A percentile compares a stretch with the other conserved stretches of the same genome.
Evolutionary conservation across 2,113 vertebrate genomes (phyloP).

Genomic region (Melanerpes aurifrons): DNA sequence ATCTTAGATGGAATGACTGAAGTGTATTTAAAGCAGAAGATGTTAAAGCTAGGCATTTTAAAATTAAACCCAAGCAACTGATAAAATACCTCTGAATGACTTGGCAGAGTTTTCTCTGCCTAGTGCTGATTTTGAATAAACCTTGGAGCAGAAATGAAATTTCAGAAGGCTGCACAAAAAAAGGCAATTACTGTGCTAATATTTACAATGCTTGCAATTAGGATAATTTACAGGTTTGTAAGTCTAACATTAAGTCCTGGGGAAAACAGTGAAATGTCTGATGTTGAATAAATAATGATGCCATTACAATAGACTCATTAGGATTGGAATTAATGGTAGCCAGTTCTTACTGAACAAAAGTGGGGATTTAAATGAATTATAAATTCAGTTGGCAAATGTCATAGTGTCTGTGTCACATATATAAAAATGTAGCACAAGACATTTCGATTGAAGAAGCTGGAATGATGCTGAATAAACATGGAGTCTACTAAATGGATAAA

Average conservation of each 20-base stretch:
- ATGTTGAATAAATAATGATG: neutral
- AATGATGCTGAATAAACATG: neutral
- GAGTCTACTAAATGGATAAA: neutral
- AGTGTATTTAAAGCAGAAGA: neutral
- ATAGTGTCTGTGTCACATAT: neutral
- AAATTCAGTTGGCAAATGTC: neutral
- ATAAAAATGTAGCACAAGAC: neutral
- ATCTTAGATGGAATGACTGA: neutral
- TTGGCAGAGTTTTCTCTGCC: neutral
- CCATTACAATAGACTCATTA: neutral
- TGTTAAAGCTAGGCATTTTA: neutral
- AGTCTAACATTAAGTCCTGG: neutral
- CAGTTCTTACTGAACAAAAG: neutral
- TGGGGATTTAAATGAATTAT: neutral
- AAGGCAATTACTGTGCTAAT: slow-evolving; percentile 23
- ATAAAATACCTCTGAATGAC: neutral
- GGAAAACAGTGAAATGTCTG: slow-evolving; percentile 1
- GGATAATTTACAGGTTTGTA: slow-evolving; percentile 35
- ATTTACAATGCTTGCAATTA: slow-evolving; percentile 27
- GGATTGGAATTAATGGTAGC: neutral
- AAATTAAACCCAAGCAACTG: neutral
- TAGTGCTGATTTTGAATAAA: slow-evolving; percentile 10
- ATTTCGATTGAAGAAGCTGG: slow-evolving; percentile 2
- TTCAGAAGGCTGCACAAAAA: neutral
- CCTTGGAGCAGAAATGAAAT: neutral